Conservation (phyloP, 2,888 invertebrate species). For the Actias luna region DNA sequence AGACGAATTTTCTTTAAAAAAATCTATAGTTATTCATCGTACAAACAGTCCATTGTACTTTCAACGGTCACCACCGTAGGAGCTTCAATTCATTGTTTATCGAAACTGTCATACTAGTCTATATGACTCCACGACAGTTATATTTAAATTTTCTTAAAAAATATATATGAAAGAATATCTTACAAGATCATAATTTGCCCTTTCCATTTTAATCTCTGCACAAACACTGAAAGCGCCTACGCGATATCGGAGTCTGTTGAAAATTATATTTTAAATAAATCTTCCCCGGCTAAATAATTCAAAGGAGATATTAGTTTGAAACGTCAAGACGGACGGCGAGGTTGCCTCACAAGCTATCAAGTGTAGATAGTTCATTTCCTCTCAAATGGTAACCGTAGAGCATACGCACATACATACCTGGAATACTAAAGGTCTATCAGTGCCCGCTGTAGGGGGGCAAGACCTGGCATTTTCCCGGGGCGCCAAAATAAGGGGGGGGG, state of each 20-base stretch:
- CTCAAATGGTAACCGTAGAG: not conserved
- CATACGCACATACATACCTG: not conserved
- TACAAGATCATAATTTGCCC: not conserved
- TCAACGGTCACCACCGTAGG: too few species aligned
- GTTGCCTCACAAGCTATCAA: not conserved
- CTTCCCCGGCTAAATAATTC: slow-evolving; percentile 10
- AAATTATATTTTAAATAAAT: slow-evolving; percentile 6
- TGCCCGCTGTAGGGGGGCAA: too few species aligned
- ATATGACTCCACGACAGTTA: too few species aligned
- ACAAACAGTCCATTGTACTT: too few species aligned
- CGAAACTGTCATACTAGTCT: too few species aligned
- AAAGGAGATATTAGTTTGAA: slow-evolving; percentile 7
- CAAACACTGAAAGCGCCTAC: not conserved
- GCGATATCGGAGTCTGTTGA: not conserved
- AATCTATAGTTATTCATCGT: too few species aligned
- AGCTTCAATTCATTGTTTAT: too few species aligned
- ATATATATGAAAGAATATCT: not conserved
- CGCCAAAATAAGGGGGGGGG: too few species aligned
- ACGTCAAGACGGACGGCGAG: not conserved
- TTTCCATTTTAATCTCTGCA: not conserved
- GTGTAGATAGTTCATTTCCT: not conserved
- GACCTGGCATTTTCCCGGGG: too few species aligned
- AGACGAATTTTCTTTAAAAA: too few species aligned
- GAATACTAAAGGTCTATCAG: too few species aligned
- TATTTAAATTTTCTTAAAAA: not conserved